Base-by-base conservation (phyloP, 2,888 invertebrate genomes). In the Dasysyrphus albostriatus region DNA sequence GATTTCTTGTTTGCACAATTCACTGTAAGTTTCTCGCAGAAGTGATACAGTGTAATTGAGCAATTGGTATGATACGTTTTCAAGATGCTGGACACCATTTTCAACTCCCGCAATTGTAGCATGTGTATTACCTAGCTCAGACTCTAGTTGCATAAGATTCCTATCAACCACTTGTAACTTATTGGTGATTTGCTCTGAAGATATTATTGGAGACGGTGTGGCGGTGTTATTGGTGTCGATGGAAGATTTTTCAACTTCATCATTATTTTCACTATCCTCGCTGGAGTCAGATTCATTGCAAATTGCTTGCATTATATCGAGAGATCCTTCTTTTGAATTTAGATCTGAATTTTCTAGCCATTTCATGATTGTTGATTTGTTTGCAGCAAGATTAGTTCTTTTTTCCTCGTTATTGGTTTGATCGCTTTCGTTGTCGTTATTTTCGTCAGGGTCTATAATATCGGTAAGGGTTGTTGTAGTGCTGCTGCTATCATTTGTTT, bases 311-410 rank as follows among this genome's bases (percentile, higher is more conserved):
- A 93, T 91, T 42, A 93, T 91, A 78, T 92, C 92, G 14, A 90
- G 83, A 19, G 91, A 92, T 37, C 90, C 91, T 65, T 91, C 92
- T 39, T 91, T 92, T 73, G 91, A 90, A 56, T 90, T 92, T 59
- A 93, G 89, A 89, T 93, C 92, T 8, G 93, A 93, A 85, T 93
- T 92, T 63, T 91, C 90, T 4, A 93, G 88, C 92, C 90, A 91
- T 58, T 92, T 92, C 88, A 91, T 89, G 29, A 92, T 89, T 58
- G 91, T 91, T 1, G 91, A 90, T 72, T 91, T 90, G 63, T 79
- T 85, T 29, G 78, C 77, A 49, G 73, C 81, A 8, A 75, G 63
- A 32, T 84, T 65, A 7, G 51, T 74, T 24, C 24, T 67, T n/a
- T 72, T 83, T 12, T 58, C 59, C 16, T 79, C 70, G 5, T 54